These are phyloP conservation scores for Parapristionchus giblindavisi DNA, from an alignment of 2,888 invertebrate species.

Conservation along the genomic window DNA sequence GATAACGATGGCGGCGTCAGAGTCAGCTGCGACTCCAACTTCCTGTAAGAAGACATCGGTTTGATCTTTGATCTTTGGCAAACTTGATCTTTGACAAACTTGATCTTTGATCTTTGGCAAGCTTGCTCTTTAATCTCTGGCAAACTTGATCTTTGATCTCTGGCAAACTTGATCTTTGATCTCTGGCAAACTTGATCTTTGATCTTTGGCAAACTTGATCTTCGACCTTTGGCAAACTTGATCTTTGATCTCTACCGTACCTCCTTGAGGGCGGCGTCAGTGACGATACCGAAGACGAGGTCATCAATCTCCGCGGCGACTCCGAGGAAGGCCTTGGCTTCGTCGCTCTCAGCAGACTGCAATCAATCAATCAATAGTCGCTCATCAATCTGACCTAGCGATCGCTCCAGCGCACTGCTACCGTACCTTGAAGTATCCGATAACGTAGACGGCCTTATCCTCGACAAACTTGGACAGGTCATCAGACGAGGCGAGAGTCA, in stretches of 20 bases:
- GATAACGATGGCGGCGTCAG: conserved; percentile 34
- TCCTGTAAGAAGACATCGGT: conserved; percentile 75
- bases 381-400: no score
- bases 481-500: conserved; percentile 80
- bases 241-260: conserved; percentile 73
- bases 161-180: not conserved
- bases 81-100: not conserved
- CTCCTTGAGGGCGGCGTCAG: conserved; percentile 80
- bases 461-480: conserved; percentile 84
- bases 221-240: not conserved
- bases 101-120: not conserved
- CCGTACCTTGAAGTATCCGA: conserved; percentile 82
- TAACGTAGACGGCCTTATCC: conserved; percentile 81
- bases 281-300: conserved; percentile 84
- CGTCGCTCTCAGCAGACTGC: conserved; percentile 80
- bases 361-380: conserved; percentile 45
- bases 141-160: not conserved
- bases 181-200: not conserved
- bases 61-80: not conserved
- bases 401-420: not conserved
- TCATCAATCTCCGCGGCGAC: conserved; percentile 85
- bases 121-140: not conserved
- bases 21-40: conserved; percentile 15
- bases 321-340: conserved; percentile 83
- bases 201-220: conserved; percentile 1